Base-by-base conservation (phyloP, 1,140 invertebrate genomes). In the Nymphalis io region DNA sequence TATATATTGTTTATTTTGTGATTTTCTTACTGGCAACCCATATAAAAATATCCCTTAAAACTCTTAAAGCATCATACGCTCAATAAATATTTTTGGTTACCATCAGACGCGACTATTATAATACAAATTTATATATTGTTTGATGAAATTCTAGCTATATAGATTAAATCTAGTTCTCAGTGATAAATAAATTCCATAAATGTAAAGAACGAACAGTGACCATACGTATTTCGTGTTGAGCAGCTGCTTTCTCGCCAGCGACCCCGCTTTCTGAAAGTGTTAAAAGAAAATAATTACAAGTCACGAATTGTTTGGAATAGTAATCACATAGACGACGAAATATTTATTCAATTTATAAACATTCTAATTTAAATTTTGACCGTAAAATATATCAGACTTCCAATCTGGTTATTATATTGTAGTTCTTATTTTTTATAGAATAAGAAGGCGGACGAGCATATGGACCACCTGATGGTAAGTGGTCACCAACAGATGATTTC, bases 191-290 rank as follows among this genome's bases (percentile, higher is more conserved):
- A 84, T 53, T 55, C 79, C 79, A 53, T 89, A 90, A 16, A 88
- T 67, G 68, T 90, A 91, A 21, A 91, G 70, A 18, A 86, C 42
- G 38, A 90, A 46, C 15, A 91, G 68, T 3, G 84, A 83, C 84
- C 85, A 90, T 1, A 75, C 59, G 48, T 85, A 91, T 63, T 86
- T 89, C 16, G 82, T 66, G 38, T 72, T 84, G 1, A 90, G 60
- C 27, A 71, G 73, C 33, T 85, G 82, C 67, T 69, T 81, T 23
- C 55, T 79, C 1, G 79, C 18, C 11, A 70, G 27, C 16, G 83
- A 82, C 33, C 68, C 53, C 65, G 77, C 74, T 38, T 83, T 82
- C 88, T 90, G 88, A 70, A 88, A 90, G 44, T 78, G 42, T 53
- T 39, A 60, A 73, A 75, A 33, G 27, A 33, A 68, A 66, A 67